Percentiles rank a stretch among this genome's conserved stretches.
Conservation (phyloP, 2,888 invertebrate species). For the Acronicta alni region DNA sequence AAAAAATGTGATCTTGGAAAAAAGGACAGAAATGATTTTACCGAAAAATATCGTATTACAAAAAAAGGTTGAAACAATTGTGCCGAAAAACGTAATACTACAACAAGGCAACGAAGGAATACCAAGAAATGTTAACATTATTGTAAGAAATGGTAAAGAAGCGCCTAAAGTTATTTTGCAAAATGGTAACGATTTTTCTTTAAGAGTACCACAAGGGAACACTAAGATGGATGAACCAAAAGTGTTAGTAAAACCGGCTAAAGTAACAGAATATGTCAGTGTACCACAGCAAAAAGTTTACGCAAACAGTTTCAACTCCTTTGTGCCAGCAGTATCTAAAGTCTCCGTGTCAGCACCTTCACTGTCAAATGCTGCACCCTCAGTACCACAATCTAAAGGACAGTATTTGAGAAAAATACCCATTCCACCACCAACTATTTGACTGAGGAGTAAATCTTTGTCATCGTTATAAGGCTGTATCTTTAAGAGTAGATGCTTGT, state of each 20-base stretch:
- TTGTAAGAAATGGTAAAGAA: slow-evolving; percentile 7
- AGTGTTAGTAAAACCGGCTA: slow-evolving; percentile 17
- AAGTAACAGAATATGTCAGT: background rate
- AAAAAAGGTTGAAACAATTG: slow-evolving; percentile 2
- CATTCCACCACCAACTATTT: slow-evolving; percentile 74
- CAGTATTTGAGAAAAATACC: slow-evolving; percentile 75
- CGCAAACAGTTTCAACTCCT: slow-evolving; percentile 56
- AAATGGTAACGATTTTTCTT: slow-evolving; percentile 4
- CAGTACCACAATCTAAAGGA: slow-evolving; percentile 59
- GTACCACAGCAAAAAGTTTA: slow-evolving; percentile 7
- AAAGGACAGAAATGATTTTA: slow-evolving; percentile 1
- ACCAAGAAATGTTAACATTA: slow-evolving; percentile 11
- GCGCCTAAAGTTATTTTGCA: slow-evolving; percentile 14
- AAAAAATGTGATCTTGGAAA: slow-evolving; percentile 7
- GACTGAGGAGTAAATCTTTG: slow-evolving; percentile 24
- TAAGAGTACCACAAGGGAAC: slow-evolving; percentile 3
- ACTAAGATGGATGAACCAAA: slow-evolving; percentile 15
- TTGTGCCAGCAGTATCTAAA: slow-evolving; percentile 71
- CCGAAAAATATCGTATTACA: slow-evolving; percentile 9
- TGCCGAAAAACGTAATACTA: slow-evolving; percentile 14
- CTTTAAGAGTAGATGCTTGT: too few relatives aligned
- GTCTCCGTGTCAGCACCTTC: slow-evolving; percentile 62
- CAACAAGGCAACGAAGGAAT: background rate
- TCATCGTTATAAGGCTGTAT: background rate
- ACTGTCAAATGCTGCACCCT: slow-evolving; percentile 56